A percentile compares a stretch with the other conserved stretches of the same genome.
phyloP scores from a whole-genome alignment of 2,888 invertebrate genomes.

The Cheilosia impressa region DNA sequence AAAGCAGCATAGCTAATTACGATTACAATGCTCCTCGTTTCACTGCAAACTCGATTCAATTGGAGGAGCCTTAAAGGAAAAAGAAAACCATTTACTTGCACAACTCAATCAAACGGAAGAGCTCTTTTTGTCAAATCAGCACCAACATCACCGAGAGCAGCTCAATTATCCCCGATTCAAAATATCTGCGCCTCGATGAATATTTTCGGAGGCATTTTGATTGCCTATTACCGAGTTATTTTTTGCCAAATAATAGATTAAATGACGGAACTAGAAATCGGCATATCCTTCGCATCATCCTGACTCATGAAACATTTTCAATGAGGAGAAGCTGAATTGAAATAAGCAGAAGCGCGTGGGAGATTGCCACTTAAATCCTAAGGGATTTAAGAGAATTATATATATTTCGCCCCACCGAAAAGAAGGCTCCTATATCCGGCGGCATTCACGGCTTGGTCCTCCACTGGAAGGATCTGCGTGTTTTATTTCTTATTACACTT shows the following conservation, averaged over 20 bases:
- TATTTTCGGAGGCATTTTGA: constrained; percentile 28
- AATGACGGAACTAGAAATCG: constrained; percentile 45
- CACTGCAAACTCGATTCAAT: too few species aligned
- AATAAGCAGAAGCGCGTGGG: constrained; percentile 32
- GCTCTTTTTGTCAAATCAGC: too few species aligned
- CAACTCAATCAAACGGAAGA: too few species aligned
- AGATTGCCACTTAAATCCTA: too few species aligned
- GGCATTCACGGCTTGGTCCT: constrained; percentile 20
- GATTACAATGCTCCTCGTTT: too few species aligned
- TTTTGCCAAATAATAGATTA: constrained; percentile 56
- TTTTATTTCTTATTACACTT: constrained; percentile 59
- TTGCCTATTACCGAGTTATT: constrained; percentile 57
- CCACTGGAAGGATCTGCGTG: constrained; percentile 47
- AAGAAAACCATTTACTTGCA: too few species aligned
- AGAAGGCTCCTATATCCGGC: constrained; percentile 16
- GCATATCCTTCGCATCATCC: constrained; percentile 13
- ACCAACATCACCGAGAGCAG: too few species aligned
- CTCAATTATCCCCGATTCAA: too few species aligned
- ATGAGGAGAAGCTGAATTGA: constrained; percentile 62
- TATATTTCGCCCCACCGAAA: background rate
- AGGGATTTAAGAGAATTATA: too few species aligned
- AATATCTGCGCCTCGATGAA: background rate
- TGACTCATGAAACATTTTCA: constrained; percentile 28
- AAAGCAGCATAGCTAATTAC: too few species aligned
- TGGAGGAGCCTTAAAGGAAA: too few species aligned